phyloP scores from a whole-genome alignment of 2,113 vertebrate species.

The Gorilla gorilla region DNA sequence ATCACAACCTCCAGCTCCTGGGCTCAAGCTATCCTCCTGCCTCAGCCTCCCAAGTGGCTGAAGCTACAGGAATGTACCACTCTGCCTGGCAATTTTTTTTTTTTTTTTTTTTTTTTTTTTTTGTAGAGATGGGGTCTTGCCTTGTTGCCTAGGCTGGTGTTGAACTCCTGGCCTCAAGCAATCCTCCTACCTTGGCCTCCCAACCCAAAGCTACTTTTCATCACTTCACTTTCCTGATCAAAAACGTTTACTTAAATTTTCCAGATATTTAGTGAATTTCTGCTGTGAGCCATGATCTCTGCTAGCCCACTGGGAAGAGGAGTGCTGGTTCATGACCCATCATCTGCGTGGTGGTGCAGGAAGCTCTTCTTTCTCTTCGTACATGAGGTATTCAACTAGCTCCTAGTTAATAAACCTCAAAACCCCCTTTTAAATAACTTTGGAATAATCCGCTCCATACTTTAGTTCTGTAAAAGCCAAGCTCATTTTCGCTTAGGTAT shows the following conservation, averaged over 20 bases:
- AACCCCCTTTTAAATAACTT: neutral
- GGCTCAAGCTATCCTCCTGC: too few relatives aligned
- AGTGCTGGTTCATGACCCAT: neutral
- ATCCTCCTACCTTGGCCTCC: too few relatives aligned
- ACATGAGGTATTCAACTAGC: neutral
- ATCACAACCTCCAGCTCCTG: too few relatives aligned
- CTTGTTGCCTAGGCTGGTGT: too few relatives aligned
- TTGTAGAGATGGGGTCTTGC: too few relatives aligned
- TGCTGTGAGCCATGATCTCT: neutral
- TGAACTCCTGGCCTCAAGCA: too few relatives aligned
- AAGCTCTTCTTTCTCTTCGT: neutral
- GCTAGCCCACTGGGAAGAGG: neutral
- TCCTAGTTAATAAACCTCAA: neutral
- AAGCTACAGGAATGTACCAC: too few relatives aligned
- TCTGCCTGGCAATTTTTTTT: too few relatives aligned
- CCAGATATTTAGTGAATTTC: neutral
- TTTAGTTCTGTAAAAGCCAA: neutral
- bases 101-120: too few relatives aligned
- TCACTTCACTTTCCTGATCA: neutral
- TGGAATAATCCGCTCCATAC: neutral
- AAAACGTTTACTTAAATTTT: neutral
- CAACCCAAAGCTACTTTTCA: neutral
- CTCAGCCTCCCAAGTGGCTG: too few relatives aligned
- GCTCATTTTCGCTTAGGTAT: neutral
- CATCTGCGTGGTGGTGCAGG: neutral